phyloP scores from a whole-genome alignment of 1,140 invertebrate genomes.

The Gryllus bimaculatus region DNA sequence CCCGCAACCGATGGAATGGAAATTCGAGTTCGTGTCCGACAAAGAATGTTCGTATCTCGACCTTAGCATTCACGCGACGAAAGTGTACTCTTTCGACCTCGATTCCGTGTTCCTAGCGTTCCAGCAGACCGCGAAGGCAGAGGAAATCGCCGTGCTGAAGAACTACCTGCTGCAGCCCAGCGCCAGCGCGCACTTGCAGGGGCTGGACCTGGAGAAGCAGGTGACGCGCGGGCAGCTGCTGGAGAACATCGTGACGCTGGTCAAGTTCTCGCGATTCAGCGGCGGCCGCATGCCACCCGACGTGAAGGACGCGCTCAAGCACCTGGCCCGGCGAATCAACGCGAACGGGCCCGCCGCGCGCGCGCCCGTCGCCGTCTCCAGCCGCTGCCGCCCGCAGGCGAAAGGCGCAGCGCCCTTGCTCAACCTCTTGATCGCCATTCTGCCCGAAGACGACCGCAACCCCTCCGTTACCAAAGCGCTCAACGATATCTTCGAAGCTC shows the following conservation, averaged over 20 bases:
- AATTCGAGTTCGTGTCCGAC: not conserved
- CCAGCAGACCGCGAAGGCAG: not conserved
- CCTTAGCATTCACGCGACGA: not conserved
- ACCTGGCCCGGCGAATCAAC: not conserved
- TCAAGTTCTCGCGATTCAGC: not conserved
- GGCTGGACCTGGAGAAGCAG: not conserved
- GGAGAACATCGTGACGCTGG: not conserved
- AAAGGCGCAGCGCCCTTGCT: too few species aligned
- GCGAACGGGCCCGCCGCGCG: not conserved
- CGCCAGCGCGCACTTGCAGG: not conserved
- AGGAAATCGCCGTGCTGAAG: too few species aligned
- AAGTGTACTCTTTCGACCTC: slow-evolving; percentile 1
- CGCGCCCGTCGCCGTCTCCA: not conserved
- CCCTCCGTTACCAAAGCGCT: too few species aligned
- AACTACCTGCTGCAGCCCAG: not conserved
- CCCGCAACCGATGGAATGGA: not conserved
- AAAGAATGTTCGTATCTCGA: not conserved
- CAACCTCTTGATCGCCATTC: too few species aligned
- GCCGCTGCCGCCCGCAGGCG: not conserved
- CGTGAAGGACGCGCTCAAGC: not conserved
- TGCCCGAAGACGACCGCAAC: too few species aligned
- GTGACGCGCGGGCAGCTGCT: not conserved
- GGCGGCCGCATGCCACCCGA: not conserved
- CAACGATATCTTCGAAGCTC: too few species aligned
- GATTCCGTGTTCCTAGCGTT: not conserved